Percentiles rank a stretch among this genome's conserved stretches.
These are phyloP conservation scores for Calidris pugnax DNA, from an alignment of 2,113 vertebrate genomes.

Conservation along the genomic window DNA sequence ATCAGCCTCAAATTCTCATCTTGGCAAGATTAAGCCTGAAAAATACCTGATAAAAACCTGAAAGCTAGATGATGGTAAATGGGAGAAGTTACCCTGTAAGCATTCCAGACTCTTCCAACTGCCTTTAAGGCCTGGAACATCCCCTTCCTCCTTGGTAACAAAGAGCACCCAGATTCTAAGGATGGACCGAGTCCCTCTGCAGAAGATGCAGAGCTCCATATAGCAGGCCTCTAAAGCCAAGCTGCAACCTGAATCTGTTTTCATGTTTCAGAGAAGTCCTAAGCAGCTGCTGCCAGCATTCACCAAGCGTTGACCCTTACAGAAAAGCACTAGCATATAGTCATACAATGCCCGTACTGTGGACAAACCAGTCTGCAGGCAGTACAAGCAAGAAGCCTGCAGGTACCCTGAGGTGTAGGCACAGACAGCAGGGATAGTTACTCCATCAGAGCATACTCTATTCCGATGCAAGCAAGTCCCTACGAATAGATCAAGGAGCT, in stretches of 20 bases:
- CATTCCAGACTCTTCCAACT: not conserved
- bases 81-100: not conserved
- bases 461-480: not conserved
- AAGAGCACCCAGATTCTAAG: not conserved
- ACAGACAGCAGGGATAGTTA: not conserved
- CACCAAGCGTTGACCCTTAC: not conserved
- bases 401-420: fast-evolving
- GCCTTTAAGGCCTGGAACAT: not conserved
- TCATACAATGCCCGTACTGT: not conserved
- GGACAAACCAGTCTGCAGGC: not conserved
- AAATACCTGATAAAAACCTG: not conserved
- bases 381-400: not conserved
- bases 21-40: not conserved
- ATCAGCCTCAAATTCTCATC: not conserved
- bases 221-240: not conserved
- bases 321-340: fast-evolving
- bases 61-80: not conserved
- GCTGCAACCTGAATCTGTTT: not conserved
- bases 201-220: not conserved
- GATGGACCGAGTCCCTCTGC: fast-evolving
- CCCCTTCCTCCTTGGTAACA: not conserved
- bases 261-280: not conserved
- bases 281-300: not conserved
- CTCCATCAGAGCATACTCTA: not conserved
- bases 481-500: not conserved